phyloP scores from a whole-genome alignment of 2,113 vertebrate genomes.

The Percina caprodes region DNA sequence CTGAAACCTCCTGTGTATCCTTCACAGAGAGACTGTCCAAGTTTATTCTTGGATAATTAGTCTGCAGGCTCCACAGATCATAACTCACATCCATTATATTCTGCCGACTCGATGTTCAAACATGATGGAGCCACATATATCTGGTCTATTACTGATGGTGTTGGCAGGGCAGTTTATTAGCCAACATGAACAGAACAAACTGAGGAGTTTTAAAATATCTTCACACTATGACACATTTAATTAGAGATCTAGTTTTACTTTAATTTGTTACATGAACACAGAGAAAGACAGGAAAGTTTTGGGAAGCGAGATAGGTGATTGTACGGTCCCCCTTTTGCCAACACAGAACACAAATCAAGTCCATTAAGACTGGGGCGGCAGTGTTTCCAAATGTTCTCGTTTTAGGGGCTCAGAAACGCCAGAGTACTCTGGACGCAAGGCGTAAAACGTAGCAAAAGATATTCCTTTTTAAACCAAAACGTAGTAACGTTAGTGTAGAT shows the following conservation, averaged over 20 bases:
- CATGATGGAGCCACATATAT: constrained; percentile 13
- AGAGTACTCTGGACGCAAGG: no score
- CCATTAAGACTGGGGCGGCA: no score
- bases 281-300: no score
- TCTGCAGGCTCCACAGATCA: not conserved
- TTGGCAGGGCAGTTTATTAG: not conserved
- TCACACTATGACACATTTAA: not conserved
- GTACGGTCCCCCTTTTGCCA: no score
- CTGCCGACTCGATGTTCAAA: constrained; percentile 8
- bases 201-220: not conserved
- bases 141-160: not conserved
- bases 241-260: not conserved
- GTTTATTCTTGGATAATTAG: constrained; percentile 23
- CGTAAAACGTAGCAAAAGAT: no score
- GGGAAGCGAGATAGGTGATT: no score
- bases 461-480: no score
- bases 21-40: not conserved
- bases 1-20: constrained; percentile 1
- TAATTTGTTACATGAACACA: not conserved
- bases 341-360: no score
- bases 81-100: constrained; percentile 3
- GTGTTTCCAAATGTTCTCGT: no score
- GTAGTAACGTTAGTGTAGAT: no score
- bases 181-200: not conserved
- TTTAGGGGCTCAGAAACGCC: no score